phyloP scores from a whole-genome alignment of 2,888 invertebrate genomes.

The Ornithoptera priamus region DNA sequence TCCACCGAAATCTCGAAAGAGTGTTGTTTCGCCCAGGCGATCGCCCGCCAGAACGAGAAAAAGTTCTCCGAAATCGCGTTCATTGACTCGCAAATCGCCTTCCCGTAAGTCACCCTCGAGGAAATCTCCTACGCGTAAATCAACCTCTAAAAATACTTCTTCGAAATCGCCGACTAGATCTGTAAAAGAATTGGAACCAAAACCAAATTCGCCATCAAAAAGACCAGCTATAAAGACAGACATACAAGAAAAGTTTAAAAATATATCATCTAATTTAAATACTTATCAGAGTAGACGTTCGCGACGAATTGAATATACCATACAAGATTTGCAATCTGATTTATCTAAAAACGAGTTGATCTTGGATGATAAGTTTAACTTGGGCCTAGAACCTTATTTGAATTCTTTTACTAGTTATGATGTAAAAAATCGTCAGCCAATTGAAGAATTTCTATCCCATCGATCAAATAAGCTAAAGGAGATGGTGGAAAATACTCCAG shows the following conservation, averaged over 20 bases:
- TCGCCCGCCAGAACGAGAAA: constrained; percentile 71
- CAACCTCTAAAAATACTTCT: constrained; percentile 67
- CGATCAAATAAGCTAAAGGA: constrained; percentile 62
- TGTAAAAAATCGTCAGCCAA: constrained; percentile 54
- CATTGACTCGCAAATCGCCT: constrained; percentile 42
- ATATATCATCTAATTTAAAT: constrained; percentile 51
- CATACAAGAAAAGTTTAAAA: constrained; percentile 47
- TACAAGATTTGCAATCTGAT: constrained; percentile 52
- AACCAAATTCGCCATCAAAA: constrained; percentile 52
- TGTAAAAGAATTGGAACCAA: constrained; percentile 47
- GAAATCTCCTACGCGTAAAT: constrained; percentile 73
- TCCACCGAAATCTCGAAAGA: constrained; percentile 62
- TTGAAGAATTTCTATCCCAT: constrained; percentile 60
- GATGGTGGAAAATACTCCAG: constrained; percentile 53
- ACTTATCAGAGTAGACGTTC: constrained; percentile 53
- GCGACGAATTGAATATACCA: constrained; percentile 60
- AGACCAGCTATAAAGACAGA: constrained; percentile 51
- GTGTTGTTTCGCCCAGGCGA: constrained; percentile 62
- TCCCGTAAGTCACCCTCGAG: constrained; percentile 75
- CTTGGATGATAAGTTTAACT: constrained; percentile 51
- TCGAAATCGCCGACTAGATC: constrained; percentile 69
- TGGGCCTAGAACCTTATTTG: constrained; percentile 45
- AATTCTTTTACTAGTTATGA: constrained; percentile 49
- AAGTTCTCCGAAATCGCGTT: constrained; percentile 59
- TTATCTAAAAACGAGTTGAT: constrained; percentile 42